Base-by-base conservation (phyloP, 1,140 invertebrate species). In the Zophobas atratus region DNA sequence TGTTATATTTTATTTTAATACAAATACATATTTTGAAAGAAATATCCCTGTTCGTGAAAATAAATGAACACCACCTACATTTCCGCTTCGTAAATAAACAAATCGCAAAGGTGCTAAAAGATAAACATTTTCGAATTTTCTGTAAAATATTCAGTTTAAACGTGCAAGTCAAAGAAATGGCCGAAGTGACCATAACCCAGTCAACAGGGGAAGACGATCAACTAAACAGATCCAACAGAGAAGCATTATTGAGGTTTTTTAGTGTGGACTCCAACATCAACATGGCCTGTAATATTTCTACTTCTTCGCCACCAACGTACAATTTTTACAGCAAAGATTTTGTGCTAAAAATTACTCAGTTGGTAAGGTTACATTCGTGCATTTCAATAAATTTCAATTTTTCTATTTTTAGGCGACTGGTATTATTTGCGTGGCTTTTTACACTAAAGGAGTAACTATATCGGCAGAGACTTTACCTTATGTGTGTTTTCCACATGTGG, bases 401-500 rank as follows among this genome's bases (percentile, higher is more conserved):
- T 32, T 71, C 56, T 57, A 53, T 76, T 79, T 78, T 70, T 43
- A 82, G 81, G 6, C 76, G 63, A 71, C 75, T 33, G 71, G 67
- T 20, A 55, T 79, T 36, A 75, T 80, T 20, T 80, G 81, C 55
- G 76, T 63, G 1, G 80, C 77, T 48, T 6, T 81, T 6, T 82
- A 81, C 72, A 75, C 80, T 0, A 60, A 81, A 72, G 80, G 77
- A 33, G 35, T 71, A 38, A 39, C 48, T 20, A 73, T 76, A 1
- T 39, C 57, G 35, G 8, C 67, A 48, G 72, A 60, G 2, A 77
- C 60, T 75, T 43, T 20, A 48, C 67, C 41, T 55, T 49, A 6
- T 33, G 75, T 43, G 70, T 81, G 32, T 81, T 80, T 76, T 32
- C 81, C 80, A 1, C 79, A 82, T 56, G 67, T 82, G 8, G 81